phyloP scores from a whole-genome alignment of 2,113 vertebrate species.

The Microcebus jonahi region DNA sequence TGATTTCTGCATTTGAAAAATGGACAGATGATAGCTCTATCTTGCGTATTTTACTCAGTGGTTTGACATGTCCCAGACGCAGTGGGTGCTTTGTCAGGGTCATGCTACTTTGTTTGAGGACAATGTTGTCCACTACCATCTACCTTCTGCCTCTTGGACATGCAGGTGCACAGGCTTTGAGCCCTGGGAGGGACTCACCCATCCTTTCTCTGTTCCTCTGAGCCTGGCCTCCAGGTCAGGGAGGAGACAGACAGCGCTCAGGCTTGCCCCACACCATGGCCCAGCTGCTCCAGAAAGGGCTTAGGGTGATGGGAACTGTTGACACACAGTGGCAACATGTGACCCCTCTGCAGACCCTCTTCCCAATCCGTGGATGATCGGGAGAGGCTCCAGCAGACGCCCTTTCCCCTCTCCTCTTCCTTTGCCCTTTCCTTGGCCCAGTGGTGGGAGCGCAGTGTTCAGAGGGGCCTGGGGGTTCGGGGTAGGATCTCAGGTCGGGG shows the following conservation, averaged over 20 bases:
- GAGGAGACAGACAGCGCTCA: neutral
- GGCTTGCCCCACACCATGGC: neutral
- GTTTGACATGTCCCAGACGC: neutral
- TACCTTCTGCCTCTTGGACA: neutral
- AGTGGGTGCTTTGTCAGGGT: neutral
- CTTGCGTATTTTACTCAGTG: neutral
- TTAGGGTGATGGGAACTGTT: neutral
- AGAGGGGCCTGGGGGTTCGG: neutral
- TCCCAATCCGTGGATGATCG: neutral
- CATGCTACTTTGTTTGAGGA: neutral
- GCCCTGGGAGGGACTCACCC: neutral
- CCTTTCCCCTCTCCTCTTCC: neutral
- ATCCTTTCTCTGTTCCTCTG: neutral
- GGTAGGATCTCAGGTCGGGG: neutral
- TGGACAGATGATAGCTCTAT: neutral
- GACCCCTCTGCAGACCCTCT: neutral
- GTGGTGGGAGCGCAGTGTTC: slow-evolving; percentile 19
- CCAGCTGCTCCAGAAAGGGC: neutral
- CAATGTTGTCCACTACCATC: neutral
- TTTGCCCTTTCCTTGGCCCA: neutral
- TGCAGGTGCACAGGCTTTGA: neutral
- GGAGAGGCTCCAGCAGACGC: neutral
- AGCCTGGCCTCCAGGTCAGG: neutral
- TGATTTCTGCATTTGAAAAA: neutral
- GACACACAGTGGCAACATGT: neutral